These are phyloP conservation scores for Tangara arthus DNA, from an alignment of 2,797 vertebrate genomes.

Conservation along the genomic window DNA sequence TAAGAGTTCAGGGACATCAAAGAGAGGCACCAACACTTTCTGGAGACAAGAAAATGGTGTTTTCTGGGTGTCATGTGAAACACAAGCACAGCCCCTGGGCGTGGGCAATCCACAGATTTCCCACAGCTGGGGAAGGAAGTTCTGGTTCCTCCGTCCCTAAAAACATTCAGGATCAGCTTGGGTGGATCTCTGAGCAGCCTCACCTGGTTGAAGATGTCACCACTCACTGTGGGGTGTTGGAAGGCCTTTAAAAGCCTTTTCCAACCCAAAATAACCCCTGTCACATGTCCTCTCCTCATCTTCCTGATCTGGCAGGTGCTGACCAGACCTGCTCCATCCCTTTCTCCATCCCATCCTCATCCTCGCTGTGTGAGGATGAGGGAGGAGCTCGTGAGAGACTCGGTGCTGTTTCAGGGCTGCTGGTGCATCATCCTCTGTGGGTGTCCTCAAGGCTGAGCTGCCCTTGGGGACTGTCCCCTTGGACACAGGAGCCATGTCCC, in stretches of 20 bases:
- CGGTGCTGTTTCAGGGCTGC: background rate
- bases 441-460: background rate
- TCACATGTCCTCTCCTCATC: background rate
- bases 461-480: background rate
- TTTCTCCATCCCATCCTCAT: background rate
- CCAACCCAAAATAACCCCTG: background rate
- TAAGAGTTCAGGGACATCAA: background rate
- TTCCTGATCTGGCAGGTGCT: background rate
- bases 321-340: background rate
- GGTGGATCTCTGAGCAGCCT: background rate
- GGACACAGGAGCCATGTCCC: background rate
- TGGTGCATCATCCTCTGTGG: background rate
- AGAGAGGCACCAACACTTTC: background rate
- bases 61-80: background rate
- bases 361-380: rapidly evolving
- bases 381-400: background rate
- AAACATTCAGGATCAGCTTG: background rate
- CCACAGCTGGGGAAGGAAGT: background rate
- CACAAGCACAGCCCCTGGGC: rapidly evolving
- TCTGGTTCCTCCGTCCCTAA: background rate
- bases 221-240: rapidly evolving
- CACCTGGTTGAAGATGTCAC: background rate
- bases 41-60: background rate
- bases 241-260: background rate
- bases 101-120: background rate